Evolutionary conservation across 2,113 vertebrate genomes (phyloP).

Genomic region (Trichomycterus rosablanca): DNA sequence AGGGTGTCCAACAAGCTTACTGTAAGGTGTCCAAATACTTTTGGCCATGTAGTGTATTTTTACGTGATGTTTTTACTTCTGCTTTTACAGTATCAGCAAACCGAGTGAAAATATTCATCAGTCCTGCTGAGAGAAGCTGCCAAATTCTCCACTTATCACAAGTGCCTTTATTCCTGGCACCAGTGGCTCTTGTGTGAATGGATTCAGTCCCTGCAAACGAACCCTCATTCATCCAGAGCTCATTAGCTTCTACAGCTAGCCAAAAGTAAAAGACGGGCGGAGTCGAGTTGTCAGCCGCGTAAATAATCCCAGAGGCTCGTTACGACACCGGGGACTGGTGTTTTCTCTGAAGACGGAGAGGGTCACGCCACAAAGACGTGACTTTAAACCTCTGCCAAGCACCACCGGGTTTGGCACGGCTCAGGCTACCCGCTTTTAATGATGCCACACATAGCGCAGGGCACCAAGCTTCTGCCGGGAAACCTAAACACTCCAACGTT

Average conservation of each 20-base stretch:
- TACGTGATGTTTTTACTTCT: too few relatives aligned
- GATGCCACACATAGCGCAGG: constrained; percentile 49
- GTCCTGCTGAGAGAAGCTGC: too few relatives aligned
- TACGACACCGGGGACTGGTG: constrained; percentile 44
- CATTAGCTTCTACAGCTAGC: constrained; percentile 48
- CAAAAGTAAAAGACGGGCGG: constrained; percentile 53
- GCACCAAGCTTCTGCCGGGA: constrained; percentile 47
- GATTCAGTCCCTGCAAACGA: constrained; percentile 57
- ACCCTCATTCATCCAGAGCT: constrained; percentile 34
- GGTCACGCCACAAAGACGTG: constrained; percentile 48
- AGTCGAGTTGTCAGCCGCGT: constrained; percentile 45
- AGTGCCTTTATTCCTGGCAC: too few relatives aligned
- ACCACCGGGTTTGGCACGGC: constrained; percentile 42
- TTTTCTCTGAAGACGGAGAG: constrained; percentile 48
- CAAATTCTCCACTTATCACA: too few relatives aligned
- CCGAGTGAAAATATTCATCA: too few relatives aligned
- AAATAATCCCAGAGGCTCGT: constrained; percentile 59
- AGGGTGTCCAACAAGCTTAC: too few relatives aligned
- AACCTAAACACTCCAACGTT: constrained; percentile 44
- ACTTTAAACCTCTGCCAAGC: constrained; percentile 60
- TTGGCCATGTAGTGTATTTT: too few relatives aligned
- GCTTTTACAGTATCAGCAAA: too few relatives aligned
- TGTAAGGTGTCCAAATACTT: too few relatives aligned
- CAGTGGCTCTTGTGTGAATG: constrained; percentile 56
- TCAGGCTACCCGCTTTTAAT: constrained; percentile 53